Conservation (phyloP, 2,888 invertebrate genomes). For the Strigamia transsilvanica region DNA sequence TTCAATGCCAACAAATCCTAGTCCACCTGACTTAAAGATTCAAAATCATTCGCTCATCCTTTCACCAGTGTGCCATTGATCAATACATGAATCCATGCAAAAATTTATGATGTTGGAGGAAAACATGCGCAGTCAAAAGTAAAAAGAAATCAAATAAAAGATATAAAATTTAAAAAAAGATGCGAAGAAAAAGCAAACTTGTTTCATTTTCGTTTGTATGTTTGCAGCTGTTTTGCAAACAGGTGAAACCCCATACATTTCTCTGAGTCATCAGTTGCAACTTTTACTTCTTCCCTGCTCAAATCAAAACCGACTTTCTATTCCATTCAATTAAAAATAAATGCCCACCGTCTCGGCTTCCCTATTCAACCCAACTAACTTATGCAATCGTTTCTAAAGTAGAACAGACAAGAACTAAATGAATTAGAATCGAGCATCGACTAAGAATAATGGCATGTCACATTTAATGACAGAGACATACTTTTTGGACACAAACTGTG, state of each 20-base stretch:
- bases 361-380: background rate
- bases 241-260: slow-evolving; percentile 28
- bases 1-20: slow-evolving; percentile 23
- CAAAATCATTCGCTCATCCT: background rate
- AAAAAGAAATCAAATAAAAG: background rate
- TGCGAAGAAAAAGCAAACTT: background rate
- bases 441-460: slow-evolving; percentile 27
- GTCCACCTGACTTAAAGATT: slow-evolving; percentile 1
- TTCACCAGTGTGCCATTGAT: slow-evolving; percentile 1
- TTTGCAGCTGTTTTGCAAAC: slow-evolving; percentile 29
- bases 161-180: too few relatives aligned
- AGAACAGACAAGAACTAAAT: slow-evolving; percentile 32
- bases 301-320: background rate
- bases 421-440: slow-evolving; percentile 23
- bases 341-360: background rate
- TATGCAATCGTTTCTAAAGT: slow-evolving; percentile 28
- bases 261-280: background rate
- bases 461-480: slow-evolving; percentile 23
- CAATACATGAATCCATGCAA: slow-evolving; percentile 4
- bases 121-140: background rate
- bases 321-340: slow-evolving; percentile 20
- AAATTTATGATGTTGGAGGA: background rate
- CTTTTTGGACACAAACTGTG: background rate
- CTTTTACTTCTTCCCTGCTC: slow-evolving; percentile 27
- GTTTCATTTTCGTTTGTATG: background rate